Conservation (phyloP, 1,140 invertebrate species). For the Acyrthosiphon pisum region DNA sequence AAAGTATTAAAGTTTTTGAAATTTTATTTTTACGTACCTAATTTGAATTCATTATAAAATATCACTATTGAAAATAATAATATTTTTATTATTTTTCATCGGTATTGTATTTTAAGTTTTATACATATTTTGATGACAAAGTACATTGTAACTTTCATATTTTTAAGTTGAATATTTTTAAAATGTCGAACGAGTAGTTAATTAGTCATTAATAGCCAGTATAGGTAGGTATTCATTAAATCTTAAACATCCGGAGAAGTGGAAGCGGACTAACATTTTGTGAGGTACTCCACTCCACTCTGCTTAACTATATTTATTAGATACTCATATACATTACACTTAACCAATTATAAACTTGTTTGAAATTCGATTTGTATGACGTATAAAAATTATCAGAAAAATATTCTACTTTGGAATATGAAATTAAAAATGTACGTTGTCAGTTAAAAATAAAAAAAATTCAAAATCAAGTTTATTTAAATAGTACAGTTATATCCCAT, state of each 20-base stretch:
- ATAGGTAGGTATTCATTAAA: neutral
- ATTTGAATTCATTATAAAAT: neutral
- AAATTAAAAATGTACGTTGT: neutral
- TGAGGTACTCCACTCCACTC: neutral
- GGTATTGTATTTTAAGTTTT: neutral
- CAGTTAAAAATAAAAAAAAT: neutral
- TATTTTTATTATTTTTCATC: neutral
- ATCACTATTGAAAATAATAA: neutral
- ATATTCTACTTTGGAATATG: neutral
- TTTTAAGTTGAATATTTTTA: neutral
- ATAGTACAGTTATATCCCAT: too few relatives aligned
- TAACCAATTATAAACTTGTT: neutral
- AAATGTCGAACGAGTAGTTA: neutral
- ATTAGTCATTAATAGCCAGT: neutral
- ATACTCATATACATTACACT: neutral
- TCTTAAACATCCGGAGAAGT: accelerated
- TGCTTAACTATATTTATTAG: neutral
- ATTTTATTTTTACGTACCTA: neutral
- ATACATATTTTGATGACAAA: neutral
- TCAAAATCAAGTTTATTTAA: too few relatives aligned
- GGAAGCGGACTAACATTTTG: neutral
- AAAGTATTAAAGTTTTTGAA: neutral
- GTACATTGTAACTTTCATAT: neutral
- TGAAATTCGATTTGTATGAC: neutral
- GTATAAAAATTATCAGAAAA: neutral